These are phyloP conservation scores for Scaptomyza hsui DNA, from an alignment of 1,140 invertebrate genomes.

Conservation along the genomic window DNA sequence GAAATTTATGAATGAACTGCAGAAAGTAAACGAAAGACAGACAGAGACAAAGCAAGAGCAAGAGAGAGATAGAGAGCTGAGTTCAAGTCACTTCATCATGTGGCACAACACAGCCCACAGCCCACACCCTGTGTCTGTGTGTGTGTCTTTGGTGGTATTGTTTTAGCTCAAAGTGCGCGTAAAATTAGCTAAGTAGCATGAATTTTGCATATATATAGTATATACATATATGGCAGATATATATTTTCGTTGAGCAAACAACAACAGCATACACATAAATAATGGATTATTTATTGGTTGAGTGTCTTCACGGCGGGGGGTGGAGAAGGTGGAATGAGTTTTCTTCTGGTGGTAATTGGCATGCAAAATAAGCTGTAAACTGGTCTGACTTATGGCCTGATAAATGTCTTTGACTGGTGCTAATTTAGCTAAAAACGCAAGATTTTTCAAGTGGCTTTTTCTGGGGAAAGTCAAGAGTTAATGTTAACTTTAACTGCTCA, in stretches of 20 bases:
- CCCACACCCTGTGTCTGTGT: constrained; percentile 19
- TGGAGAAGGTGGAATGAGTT: neutral
- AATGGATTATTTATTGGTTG: constrained; percentile 72
- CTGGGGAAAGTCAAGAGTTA: too few relatives aligned
- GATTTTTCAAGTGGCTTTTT: neutral
- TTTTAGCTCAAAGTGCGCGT: constrained; percentile 76
- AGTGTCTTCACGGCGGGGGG: neutral
- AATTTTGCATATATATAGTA: constrained; percentile 66
- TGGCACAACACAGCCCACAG: constrained; percentile 2
- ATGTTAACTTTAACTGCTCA: too few relatives aligned
- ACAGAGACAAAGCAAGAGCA: constrained; percentile 12
- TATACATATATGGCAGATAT: too few relatives aligned
- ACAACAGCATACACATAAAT: constrained; percentile 52
- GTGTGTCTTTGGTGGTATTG: constrained; percentile 46
- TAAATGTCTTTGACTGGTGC: constrained; percentile 34
- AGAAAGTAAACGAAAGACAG: constrained; percentile 27
- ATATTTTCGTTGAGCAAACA: constrained; percentile 17
- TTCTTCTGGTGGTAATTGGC: constrained; percentile 40
- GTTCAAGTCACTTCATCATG: constrained; percentile 50
- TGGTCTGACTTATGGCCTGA: constrained; percentile 40
- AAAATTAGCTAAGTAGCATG: constrained; percentile 69
- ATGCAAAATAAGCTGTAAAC: constrained; percentile 50
- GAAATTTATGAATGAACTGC: constrained; percentile 80
- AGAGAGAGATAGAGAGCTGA: constrained; percentile 17
- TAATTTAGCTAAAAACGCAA: constrained; percentile 16